Base-by-base conservation (phyloP, 1,140 invertebrate species). In the Scaptomyza graminum region DNA sequence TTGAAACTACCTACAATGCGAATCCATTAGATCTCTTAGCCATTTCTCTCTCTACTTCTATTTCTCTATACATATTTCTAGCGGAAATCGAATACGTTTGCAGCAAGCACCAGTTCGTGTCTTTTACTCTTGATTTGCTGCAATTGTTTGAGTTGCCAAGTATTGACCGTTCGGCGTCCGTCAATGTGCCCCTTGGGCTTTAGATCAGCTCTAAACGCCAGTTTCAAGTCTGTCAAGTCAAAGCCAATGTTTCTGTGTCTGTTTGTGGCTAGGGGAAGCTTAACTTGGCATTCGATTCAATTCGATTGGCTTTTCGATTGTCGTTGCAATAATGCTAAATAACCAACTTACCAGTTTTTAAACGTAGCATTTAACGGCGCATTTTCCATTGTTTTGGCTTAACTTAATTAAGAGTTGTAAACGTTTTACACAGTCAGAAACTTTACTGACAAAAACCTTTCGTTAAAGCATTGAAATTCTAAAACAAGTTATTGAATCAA, bases 331-430 rank as follows among this genome's bases (percentile, higher is more conserved):
- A 74, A 54, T 54, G 31, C 50, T 61, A 46, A 51, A 34, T 75
- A 78, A 70, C 82, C 65, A 60, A 67, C 44, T 70, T 64, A 43
- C 39, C 77, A 70, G 64, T 79, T 51, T 25, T 52, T 59, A 55
- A 31, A 31, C 28, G 28, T 31, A 31, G 5, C 28, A 31, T 31
- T 31, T 31, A 78, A 72, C 52, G 76, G 66, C 56, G 71, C 63
- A 68, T 31, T 39, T 68, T 55, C 46, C 41, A 66, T 67, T 74
- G 61, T 74, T 54, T 74, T 70, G 68, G 67, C 69, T 79, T 60
- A 76, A 80, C 64, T 84, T 74, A 76, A 84, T 84, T 84, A 77
- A 76, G 50, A 73, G 51, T 47, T 50, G 71, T 57, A 39, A 54
- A 60, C 25, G 50, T 60, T 52, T 52, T 37, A 44, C 16, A 46